Base-by-base conservation (phyloP, 2,113 vertebrate genomes). In the Romanogobio albipinnatus region DNA sequence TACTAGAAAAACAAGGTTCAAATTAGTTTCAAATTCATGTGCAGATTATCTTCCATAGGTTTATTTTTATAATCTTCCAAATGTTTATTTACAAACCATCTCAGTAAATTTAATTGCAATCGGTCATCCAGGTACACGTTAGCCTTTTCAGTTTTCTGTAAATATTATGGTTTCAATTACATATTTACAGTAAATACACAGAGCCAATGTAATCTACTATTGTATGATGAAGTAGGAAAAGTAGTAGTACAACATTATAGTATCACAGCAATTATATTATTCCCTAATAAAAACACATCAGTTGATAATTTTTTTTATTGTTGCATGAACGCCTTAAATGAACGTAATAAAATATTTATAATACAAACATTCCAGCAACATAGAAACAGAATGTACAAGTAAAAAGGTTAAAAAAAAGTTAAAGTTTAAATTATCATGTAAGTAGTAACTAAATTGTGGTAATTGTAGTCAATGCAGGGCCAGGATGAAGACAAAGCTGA, bases 341-440 rank as follows among this genome's bases (percentile, higher is more conserved):
- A 45, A 13, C 8, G 1, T 49, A 76, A 49, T 76, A 76, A 51
- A 76, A 29, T 76, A 51, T 51, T 76, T 49, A 71, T 45, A 73
- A 14, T 73, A 76, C 26, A 76, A 76, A 76, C 74, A 76, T 49
- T 76, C 14, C 74, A 76, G 47, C 24, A 76, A 76, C 74, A 53
- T 53, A 53, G 47, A 51, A 49, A 53, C 2, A 29, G 24, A 45
- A 24, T 43, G 22, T 24, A 53, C 13, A 76, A 76, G 26, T 76
- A 53, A 76, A 19, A 19, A 76, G 8, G 74, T 76, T 10, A 76
- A 76, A 39, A 29, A 39, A 75, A 47, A 19, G 51, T 53, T 49
- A 49, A 13, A 49, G 47, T 51, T 51, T 51, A 22, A 29, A 64
- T 1, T 68, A 17, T n/a, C 22, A 24, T 11, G 6, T 15, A 33